Evolutionary conservation across 1,140 invertebrate genomes (phyloP).

Genomic region (Sitobion miscanthi): DNA sequence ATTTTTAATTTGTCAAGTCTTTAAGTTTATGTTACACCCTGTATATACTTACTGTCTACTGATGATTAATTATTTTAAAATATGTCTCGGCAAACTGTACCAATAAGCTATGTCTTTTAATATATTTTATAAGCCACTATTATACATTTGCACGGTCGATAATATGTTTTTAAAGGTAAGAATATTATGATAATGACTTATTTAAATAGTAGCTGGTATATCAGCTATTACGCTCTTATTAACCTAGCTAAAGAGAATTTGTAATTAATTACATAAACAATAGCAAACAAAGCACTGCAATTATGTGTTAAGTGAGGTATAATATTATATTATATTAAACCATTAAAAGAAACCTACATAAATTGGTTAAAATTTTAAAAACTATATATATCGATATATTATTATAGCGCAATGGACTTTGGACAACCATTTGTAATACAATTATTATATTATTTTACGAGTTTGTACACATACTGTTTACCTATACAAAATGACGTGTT

Average conservation of each 20-base stretch:
- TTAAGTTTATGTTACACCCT: no score
- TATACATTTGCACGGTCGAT: background rate
- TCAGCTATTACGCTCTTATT: background rate
- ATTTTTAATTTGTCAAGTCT: no score
- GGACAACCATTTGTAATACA: background rate
- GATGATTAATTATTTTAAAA: background rate
- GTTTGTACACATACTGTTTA: background rate
- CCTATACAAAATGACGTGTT: background rate
- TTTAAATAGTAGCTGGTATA: background rate
- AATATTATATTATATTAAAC: background rate
- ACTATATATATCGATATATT: background rate
- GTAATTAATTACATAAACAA: background rate
- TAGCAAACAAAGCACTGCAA: background rate
- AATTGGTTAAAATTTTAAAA: background rate
- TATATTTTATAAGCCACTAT: background rate
- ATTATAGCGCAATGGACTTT: background rate
- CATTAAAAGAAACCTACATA: background rate
- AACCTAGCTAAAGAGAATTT: background rate
- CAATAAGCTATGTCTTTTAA: background rate
- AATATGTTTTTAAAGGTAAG: conserved; percentile 1
- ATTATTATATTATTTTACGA: background rate
- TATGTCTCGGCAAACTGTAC: background rate
- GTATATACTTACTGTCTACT: background rate
- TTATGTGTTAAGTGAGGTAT: background rate
- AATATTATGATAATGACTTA: background rate